A percentile compares a stretch with the other conserved stretches of the same genome.
phyloP scores from a whole-genome alignment of 2,113 vertebrate genomes.

The Mirounga angustirostris region DNA sequence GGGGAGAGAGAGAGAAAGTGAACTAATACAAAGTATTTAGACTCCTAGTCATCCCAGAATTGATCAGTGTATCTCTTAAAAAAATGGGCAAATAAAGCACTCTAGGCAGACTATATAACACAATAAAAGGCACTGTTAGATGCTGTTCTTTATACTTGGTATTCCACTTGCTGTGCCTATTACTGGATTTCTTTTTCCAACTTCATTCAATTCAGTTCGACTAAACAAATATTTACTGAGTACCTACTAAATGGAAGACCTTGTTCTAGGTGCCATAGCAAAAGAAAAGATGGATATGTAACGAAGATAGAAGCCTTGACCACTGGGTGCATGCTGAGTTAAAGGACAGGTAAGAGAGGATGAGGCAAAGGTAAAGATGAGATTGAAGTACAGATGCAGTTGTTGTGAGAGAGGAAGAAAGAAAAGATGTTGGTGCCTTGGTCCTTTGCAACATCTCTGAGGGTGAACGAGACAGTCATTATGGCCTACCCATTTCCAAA shows the following conservation, averaged over 20 bases:
- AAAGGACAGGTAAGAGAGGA: neutral
- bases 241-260: neutral
- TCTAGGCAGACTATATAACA: neutral
- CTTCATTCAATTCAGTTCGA: constrained; percentile 51
- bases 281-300: constrained; percentile 19
- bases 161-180: neutral
- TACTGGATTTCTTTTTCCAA: constrained; percentile 49
- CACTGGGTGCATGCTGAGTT: neutral
- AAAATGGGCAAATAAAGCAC: constrained; percentile 6
- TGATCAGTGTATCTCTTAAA: neutral
- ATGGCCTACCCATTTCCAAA: neutral
- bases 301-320: neutral
- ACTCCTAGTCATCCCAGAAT: neutral
- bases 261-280: neutral
- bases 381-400: neutral
- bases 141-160: neutral
- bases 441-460: neutral
- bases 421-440: neutral
- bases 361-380: neutral
- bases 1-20: neutral
- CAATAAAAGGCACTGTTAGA: neutral
- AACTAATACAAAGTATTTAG: neutral
- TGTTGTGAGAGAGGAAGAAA: neutral
- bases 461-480: neutral
- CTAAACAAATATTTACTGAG: constrained; percentile 61